Percentiles rank a stretch among this genome's conserved stretches.
These are phyloP conservation scores for Carettochelys insculpta DNA, from an alignment of 2,113 vertebrate species.

Conservation along the genomic window DNA sequence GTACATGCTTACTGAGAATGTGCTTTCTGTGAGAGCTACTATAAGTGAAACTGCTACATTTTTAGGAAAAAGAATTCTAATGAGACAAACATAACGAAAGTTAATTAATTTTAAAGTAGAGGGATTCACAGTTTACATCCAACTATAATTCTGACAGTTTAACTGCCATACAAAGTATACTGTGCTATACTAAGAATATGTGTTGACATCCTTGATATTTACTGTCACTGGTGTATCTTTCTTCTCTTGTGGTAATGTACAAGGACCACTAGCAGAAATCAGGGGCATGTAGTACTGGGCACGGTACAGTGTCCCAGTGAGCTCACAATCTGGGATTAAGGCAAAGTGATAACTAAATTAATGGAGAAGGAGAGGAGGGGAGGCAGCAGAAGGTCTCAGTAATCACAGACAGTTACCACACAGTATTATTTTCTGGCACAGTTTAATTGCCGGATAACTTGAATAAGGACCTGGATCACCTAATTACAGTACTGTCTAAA, in stretches of 20 bases:
- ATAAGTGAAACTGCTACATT: not conserved
- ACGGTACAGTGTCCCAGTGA: not conserved
- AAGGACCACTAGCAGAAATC: not conserved
- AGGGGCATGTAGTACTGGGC: not conserved
- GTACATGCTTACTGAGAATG: not conserved
- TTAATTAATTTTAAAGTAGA: too few relatives aligned
- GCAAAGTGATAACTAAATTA: not conserved
- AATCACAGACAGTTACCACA: not conserved
- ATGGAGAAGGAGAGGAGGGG: not conserved
- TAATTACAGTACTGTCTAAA: not conserved
- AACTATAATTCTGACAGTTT: not conserved
- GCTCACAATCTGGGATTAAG: not conserved
- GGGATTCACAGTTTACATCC: not conserved
- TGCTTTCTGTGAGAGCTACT: not conserved
- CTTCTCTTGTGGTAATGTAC: not conserved
- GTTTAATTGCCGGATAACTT: not conserved
- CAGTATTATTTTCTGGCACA: not conserved
- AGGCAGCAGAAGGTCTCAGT: not conserved
- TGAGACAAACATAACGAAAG: not conserved
- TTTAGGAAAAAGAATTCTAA: not conserved
- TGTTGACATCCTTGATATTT: not conserved
- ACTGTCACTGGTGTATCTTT: not conserved
- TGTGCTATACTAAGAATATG: not conserved
- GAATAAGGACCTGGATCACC: not conserved
- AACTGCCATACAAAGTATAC: not conserved